Evolutionary conservation across 2,888 invertebrate species (phyloP), one percentile per base, ranked within the genome.

Genomic region (Protophormia terraenovae): DNA sequence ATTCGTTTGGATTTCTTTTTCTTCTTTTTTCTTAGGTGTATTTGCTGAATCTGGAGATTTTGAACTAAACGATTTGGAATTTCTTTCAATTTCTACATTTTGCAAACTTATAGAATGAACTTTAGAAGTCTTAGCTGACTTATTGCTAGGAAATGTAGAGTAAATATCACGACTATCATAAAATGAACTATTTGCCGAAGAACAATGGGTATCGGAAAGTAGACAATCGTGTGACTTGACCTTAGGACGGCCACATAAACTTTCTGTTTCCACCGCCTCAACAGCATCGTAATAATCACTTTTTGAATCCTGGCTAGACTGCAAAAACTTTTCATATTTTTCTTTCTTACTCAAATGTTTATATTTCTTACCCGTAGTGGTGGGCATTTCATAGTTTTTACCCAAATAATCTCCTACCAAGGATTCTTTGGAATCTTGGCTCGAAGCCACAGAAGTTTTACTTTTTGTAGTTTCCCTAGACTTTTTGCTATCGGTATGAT

Each of bases 281-380:
- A 95, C 95, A 0, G 95, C 94, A 90, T 95, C 95, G 88, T 95
- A 95, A 89, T 95, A 95, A 89, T 96, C 96, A 87, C 95, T 95
- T 88, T 95, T 95, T 0, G 96, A 96, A 88, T 96, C 96, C 85
- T 95, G 94, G 89, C 96, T 96, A 0, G 95, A 95, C 32, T 95
- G 94, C 19, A 85, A 72, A 41, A 90, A 89, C 84, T 95, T 94
- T 10, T 95, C 95, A 86, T 90, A 92, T 38, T 90, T 89, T 12
- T 90, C 91, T 32, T 91, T 92, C 41, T 91, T 91, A 38, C 89
- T 89, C 32, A 92, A 87, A 85, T 91, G 90, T 62, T 91, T 92
- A 0, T 93, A 89, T 8, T 92, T 91, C 81, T 93, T 93, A n/a
- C 92, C 92, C 0, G 93, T 93, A 7, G 93, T 93, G 47, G 91